These are phyloP conservation scores for Hydrochoerus hydrochaeris DNA, from an alignment of 2,113 vertebrate genomes.

Conservation along the genomic window DNA sequence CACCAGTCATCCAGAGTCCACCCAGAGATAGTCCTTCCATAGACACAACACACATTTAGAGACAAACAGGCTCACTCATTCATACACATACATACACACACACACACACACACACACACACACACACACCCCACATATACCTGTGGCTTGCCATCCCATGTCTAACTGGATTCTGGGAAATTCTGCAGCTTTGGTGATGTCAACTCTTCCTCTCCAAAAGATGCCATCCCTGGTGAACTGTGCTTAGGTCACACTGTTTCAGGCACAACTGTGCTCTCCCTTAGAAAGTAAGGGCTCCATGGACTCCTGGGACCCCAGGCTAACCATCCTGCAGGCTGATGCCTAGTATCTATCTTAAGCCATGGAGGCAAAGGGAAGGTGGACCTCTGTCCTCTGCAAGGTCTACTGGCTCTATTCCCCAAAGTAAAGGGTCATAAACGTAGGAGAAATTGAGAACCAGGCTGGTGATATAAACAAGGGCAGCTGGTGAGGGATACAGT, in stretches of 20 bases:
- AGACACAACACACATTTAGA: too few species aligned
- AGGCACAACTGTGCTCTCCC: background rate
- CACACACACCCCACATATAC: too few species aligned
- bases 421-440: background rate
- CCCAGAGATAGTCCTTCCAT: background rate
- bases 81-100: too few species aligned
- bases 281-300: background rate
- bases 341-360: background rate
- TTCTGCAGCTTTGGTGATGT: background rate
- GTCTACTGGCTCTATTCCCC: background rate
- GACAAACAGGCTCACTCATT: background rate
- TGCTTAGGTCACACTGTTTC: background rate
- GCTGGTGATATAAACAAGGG: background rate
- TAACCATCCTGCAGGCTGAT: background rate
- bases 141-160: rapidly evolving
- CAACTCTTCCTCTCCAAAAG: background rate
- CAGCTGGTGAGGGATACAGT: background rate
- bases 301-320: background rate
- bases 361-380: background rate
- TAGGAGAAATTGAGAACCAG: background rate
- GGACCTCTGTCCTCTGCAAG: background rate
- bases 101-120: too few species aligned
- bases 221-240: rapidly evolving
- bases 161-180: background rate
- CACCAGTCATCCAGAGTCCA: background rate